These are phyloP conservation scores for Muntiacus muntjak DNA, from an alignment of 2,113 vertebrate species.

Conservation along the genomic window DNA sequence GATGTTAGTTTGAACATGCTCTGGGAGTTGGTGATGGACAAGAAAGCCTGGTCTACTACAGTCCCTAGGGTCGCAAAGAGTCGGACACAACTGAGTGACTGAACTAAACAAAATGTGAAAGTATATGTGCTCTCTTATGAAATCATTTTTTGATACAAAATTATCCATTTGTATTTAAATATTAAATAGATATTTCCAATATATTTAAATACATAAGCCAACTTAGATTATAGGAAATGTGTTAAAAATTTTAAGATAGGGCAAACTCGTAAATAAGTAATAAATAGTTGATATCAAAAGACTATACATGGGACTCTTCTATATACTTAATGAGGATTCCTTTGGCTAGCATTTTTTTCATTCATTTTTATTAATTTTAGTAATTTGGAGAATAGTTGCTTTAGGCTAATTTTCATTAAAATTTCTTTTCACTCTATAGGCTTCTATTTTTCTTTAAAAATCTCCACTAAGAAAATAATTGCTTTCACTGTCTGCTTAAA, in stretches of 20 bases:
- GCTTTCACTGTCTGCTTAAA: background rate
- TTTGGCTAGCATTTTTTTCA: background rate
- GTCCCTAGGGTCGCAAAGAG: background rate
- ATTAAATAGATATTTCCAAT: background rate
- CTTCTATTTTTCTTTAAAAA: background rate
- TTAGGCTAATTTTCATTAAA: background rate
- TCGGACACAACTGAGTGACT: fast-evolving
- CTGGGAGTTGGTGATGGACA: background rate
- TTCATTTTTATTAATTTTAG: background rate
- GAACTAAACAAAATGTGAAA: background rate
- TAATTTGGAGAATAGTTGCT: background rate
- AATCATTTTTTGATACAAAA: background rate
- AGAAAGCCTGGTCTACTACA: background rate
- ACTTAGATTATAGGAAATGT: background rate
- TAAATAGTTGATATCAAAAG: background rate
- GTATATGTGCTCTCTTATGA: background rate
- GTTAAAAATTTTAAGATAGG: background rate
- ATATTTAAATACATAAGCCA: background rate
- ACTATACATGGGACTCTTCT: background rate
- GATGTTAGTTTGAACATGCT: background rate
- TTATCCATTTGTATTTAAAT: background rate
- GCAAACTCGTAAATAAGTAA: background rate
- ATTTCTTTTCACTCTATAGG: background rate
- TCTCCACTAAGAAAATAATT: background rate
- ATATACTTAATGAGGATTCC: background rate